Evolutionary conservation across 1,140 invertebrate genomes (phyloP).

Genomic region (Pogonomyrmex californicus): DNA sequence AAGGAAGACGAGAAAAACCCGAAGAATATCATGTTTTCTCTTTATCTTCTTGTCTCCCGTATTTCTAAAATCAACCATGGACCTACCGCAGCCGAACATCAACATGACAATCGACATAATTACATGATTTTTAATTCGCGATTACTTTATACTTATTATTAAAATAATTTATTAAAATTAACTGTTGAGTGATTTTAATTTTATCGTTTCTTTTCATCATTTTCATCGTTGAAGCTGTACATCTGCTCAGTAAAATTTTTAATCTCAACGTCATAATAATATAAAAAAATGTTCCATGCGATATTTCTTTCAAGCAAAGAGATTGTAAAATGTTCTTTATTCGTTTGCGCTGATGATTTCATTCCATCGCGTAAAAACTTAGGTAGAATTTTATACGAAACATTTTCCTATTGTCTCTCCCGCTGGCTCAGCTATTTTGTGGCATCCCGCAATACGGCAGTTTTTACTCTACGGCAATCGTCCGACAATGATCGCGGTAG

Average conservation of each 20-base stretch:
- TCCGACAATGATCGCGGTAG: slow-evolving; percentile 22
- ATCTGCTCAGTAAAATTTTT: not conserved
- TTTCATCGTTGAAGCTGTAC: not conserved
- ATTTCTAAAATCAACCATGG: not conserved
- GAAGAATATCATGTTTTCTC: not conserved
- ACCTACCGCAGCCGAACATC: not conserved
- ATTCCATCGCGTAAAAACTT: not conserved
- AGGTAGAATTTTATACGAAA: not conserved
- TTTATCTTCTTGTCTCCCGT: not conserved
- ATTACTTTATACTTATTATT: too few relatives aligned
- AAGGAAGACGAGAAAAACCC: slow-evolving; percentile 77
- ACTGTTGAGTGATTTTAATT: not conserved
- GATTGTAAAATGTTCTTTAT: not conserved
- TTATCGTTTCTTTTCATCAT: not conserved
- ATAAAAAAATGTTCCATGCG: not conserved
- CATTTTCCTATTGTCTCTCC: not conserved
- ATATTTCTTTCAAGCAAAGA: not conserved
- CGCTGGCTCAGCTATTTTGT: not conserved
- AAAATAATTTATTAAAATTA: not conserved
- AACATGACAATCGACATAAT: not conserved
- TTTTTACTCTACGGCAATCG: slow-evolving; percentile 23
- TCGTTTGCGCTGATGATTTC: not conserved
- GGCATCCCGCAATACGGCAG: not conserved
- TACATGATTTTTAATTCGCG: slow-evolving; percentile 18
- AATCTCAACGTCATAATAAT: not conserved